Evolutionary conservation across 2,888 invertebrate genomes (phyloP).

Genomic region (Lycophotia porphyrea): DNA sequence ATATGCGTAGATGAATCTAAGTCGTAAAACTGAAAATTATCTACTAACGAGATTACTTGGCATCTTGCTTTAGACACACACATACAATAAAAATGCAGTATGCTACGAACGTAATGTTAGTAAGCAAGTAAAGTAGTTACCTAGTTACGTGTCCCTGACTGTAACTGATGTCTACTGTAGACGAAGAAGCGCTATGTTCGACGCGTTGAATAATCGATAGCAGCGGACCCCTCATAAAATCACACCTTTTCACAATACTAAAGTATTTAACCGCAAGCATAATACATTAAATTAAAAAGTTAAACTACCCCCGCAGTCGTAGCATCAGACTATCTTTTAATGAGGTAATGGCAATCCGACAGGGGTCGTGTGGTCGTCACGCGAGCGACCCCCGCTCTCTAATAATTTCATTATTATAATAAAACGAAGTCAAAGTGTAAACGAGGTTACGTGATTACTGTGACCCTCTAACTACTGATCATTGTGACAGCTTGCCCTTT

Average conservation of each 20-base stretch:
- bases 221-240: conserved; percentile 72
- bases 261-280: conserved; percentile 72
- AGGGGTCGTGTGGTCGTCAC: conserved; percentile 77
- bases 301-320: conserved; percentile 77
- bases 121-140: not conserved
- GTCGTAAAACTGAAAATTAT: not conserved
- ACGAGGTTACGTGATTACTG: conserved; percentile 83
- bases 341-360: conserved; percentile 84
- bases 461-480: conserved; percentile 72
- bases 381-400: conserved; percentile 77
- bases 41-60: not conserved
- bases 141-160: not conserved
- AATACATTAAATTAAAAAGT: conserved; percentile 87
- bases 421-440: conserved; percentile 88
- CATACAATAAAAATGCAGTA: too few species aligned
- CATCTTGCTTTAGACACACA: conserved; percentile 6
- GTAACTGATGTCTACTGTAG: not conserved
- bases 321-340: conserved; percentile 83
- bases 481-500: conserved; percentile 63
- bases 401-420: conserved; percentile 89
- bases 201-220: conserved; percentile 39
- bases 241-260: conserved; percentile 81
- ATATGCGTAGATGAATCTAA: conserved; percentile 5
- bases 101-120: conserved; percentile 14
- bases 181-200: not conserved